A percentile compares a stretch with the other conserved stretches of the same genome.
Conservation (phyloP, 2,113 vertebrate species). For the Salvelinus namaycush region DNA sequence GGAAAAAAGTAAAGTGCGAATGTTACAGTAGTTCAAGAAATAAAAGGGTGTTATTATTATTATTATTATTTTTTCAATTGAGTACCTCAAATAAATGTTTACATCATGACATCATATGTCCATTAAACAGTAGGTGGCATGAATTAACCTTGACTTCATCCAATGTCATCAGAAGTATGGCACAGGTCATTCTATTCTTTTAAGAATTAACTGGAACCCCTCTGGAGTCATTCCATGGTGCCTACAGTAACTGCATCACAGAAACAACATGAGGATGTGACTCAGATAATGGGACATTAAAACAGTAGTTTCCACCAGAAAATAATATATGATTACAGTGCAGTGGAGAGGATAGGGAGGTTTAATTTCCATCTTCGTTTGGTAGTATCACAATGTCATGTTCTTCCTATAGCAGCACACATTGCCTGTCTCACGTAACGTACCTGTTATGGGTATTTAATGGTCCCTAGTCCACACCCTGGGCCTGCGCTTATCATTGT, state of each 20-base stretch:
- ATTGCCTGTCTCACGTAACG: slow-evolving; percentile 4
- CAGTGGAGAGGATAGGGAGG: slow-evolving; percentile 10
- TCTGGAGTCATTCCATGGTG: slow-evolving; percentile 24
- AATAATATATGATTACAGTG: neutral
- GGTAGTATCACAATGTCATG: slow-evolving; percentile 45
- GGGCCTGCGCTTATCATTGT: slow-evolving; percentile 57
- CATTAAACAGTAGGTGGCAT: neutral
- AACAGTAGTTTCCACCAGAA: no score
- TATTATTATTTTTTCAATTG: neutral
- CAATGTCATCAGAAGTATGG: neutral
- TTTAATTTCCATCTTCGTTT: slow-evolving; percentile 56
- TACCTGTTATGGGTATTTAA: slow-evolving; percentile 39
- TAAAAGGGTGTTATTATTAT: no score
- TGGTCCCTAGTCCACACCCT: slow-evolving; percentile 24
- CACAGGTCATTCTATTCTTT: neutral
- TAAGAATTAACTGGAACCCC: neutral
- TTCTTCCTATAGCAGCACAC: slow-evolving; percentile 32
- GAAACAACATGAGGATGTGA: slow-evolving; percentile 49
- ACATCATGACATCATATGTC: neutral
- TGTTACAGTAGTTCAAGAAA: no score
- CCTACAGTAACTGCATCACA: neutral
- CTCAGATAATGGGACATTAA: slow-evolving; percentile 24
- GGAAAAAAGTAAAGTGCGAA: no score
- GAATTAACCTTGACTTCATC: slow-evolving; percentile 19
- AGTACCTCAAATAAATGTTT: neutral